Evolutionary conservation across 2,888 invertebrate genomes (phyloP).

Genomic region (Drosophila paramelanica): DNA sequence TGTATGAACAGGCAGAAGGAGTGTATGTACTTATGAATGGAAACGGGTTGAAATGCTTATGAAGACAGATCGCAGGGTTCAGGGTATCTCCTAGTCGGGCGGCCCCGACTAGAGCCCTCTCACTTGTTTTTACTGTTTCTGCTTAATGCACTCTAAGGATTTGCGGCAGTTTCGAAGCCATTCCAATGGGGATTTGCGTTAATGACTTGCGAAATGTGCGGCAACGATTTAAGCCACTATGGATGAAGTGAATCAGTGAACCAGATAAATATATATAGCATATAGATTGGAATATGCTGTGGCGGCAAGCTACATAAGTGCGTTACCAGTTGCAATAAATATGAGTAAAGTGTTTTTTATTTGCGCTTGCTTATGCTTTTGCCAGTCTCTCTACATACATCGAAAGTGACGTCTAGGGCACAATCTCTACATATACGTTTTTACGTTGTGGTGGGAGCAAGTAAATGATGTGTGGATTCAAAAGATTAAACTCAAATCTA

Average conservation of each 20-base stretch:
- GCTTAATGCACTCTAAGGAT: slow-evolving; percentile 52
- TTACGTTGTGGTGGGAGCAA: slow-evolving; percentile 24
- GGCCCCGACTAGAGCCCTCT: too few species aligned
- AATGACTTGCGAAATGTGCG: slow-evolving; percentile 72
- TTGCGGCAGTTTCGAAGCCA: slow-evolving; percentile 27
- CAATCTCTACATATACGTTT: slow-evolving; percentile 63
- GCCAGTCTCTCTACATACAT: slow-evolving; percentile 67
- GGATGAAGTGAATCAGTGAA: slow-evolving; percentile 35
- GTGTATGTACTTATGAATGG: too few species aligned
- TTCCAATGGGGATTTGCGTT: slow-evolving; percentile 60
- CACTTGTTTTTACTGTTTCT: slow-evolving; percentile 4
- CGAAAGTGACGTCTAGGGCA: slow-evolving; percentile 78
- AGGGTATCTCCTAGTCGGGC: too few species aligned
- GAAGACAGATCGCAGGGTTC: too few species aligned
- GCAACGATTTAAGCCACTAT: slow-evolving; percentile 47
- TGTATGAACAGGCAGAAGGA: too few species aligned
- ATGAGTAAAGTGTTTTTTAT: slow-evolving; percentile 17
- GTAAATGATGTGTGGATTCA: slow-evolving; percentile 15
- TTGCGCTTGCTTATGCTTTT: slow-evolving; percentile 15
- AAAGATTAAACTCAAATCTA: slow-evolving; percentile 12
- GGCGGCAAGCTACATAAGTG: slow-evolving; percentile 22
- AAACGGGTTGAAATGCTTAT: too few species aligned
- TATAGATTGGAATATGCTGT: not conserved
- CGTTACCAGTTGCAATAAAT: slow-evolving; percentile 21
- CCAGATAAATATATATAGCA: slow-evolving; percentile 27